Base-by-base conservation (phyloP, 2,797 vertebrate species). In the Lacerta bilineata region DNA sequence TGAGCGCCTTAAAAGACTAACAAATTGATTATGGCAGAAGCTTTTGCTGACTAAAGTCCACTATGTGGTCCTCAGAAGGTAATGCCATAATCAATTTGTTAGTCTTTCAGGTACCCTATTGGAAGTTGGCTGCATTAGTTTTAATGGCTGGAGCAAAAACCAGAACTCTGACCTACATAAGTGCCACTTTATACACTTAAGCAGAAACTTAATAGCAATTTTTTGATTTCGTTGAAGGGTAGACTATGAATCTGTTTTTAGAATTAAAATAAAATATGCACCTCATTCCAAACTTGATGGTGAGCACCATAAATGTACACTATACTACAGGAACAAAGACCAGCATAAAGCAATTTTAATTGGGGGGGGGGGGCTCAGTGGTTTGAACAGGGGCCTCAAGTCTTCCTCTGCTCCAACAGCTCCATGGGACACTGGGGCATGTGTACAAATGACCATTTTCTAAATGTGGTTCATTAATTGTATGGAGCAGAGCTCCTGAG, bases 161-260 rank as follows among this genome's bases (percentile, higher is more conserved):
- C 80, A 2, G 83, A 90, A 33, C 74, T 18, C 74, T 86, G 90
- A 92, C 50, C 80, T 93, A 86, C 39, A 39, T 77, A 29, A 84
- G 66, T 5, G 18, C 50, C 15, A 59, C 10, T 74, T 74, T 72
- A 43, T 25, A 84, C n/a, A 20, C 39, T 46, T 75, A 23, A 3
- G 41, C 36, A 39, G 18, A 8, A 75, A 8, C 41, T 75, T 23
- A 8, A 41, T 2, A 76, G 18, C 74, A 41, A 39, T 27, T 29
- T 41, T 43, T 77, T 27, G 5, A 39, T 46, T 29, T 77, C 50
- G 3, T 55, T 55, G 50, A 50, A 50, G 46, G 46, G 46, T 50
- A 50, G 10, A 11, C 46, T 50, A 50, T 50, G 10, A 50, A 50
- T 50, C 46, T 50, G 46, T 50, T 13, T 33, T 33, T 33, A 33